A percentile compares a stretch with the other conserved stretches of the same genome.
phyloP scores from a whole-genome alignment of 1,140 invertebrate species.

The Lamellibrachia luymesi region DNA sequence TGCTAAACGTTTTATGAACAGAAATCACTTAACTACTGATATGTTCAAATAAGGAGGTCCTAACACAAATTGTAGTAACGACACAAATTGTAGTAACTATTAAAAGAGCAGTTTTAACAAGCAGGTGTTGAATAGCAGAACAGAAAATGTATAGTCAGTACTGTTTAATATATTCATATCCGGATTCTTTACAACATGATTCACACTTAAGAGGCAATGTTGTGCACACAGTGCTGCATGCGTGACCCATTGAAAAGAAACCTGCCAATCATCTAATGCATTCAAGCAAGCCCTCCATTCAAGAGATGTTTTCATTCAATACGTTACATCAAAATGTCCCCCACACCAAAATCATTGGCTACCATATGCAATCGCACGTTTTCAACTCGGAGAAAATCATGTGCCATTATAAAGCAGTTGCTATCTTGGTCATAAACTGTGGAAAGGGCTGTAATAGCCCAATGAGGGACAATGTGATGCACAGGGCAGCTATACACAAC shows the following conservation, averaged over 20 bases:
- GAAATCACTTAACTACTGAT: neutral
- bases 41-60: neutral
- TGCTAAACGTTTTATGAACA: neutral
- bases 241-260: neutral
- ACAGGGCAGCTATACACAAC: neutral
- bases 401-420: neutral
- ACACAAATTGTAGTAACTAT: neutral
- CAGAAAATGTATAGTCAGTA: neutral
- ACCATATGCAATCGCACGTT: neutral
- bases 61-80: neutral
- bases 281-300: neutral
- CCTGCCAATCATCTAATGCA: neutral
- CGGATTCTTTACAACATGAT: neutral
- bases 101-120: neutral
- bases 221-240: neutral
- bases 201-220: neutral
- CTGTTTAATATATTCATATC: neutral
- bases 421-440: neutral
- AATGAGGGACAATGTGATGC: neutral
- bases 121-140: neutral
- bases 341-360: neutral
- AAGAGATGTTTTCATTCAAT: neutral
- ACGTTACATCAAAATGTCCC: neutral
- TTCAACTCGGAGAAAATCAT: neutral
- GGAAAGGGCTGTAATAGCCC: neutral